phyloP scores from a whole-genome alignment of 2,113 vertebrate genomes.

The Percopsis transmontana region DNA sequence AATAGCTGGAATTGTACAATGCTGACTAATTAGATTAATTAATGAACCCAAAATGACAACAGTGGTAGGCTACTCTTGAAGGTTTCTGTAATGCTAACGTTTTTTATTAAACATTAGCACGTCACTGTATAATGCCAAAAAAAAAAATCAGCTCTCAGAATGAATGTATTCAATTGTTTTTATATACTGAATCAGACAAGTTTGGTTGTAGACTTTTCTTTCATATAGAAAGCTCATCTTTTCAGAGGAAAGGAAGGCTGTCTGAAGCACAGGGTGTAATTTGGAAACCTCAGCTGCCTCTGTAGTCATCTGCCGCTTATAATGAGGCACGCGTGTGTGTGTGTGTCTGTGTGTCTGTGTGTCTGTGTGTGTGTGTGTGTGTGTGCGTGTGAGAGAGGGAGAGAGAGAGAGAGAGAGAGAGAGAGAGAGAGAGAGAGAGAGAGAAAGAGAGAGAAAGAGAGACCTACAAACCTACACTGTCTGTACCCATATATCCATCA shows the following conservation, averaged over 20 bases:
- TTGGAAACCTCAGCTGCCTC: slow-evolving; percentile 68
- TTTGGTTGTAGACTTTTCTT: not conserved
- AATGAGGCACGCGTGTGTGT: not conserved
- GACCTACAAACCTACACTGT: not conserved
- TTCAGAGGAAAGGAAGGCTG: slow-evolving; percentile 38
- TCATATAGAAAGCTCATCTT: slow-evolving; percentile 17
- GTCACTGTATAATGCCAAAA: too few relatives aligned
- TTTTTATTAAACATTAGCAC: too few relatives aligned
- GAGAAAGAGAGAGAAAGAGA: slow-evolving; percentile 4
- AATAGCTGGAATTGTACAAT: too few relatives aligned
- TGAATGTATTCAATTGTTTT: not conserved
- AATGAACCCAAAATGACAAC: too few relatives aligned
- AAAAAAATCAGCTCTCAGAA: not conserved
- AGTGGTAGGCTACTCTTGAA: too few relatives aligned
- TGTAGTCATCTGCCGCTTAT: slow-evolving; percentile 43
- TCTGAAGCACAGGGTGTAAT: slow-evolving; percentile 64
- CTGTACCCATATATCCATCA: slow-evolving; percentile 25
- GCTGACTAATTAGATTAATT: too few relatives aligned
- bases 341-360: slow-evolving; percentile 22
- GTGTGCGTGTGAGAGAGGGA: slow-evolving; percentile 24
- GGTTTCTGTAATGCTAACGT: too few relatives aligned
- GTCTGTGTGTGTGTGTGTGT: slow-evolving; percentile 18
- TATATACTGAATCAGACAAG: not conserved
- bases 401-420: not conserved
- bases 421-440: slow-evolving; percentile 11